phyloP scores from a whole-genome alignment of 1,140 invertebrate genomes.

The Xylocopa sonorina region DNA sequence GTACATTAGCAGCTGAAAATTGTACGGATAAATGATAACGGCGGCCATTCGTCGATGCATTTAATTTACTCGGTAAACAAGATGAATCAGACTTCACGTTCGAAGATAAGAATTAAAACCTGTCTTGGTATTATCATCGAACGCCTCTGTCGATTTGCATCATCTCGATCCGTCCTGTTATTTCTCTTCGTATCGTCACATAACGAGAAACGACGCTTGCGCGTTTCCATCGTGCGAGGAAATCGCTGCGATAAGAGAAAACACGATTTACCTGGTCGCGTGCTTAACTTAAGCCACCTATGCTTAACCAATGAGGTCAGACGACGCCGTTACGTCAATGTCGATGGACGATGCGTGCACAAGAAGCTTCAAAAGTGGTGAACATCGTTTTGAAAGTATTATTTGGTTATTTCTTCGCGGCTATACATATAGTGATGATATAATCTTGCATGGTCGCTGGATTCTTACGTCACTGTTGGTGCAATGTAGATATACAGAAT shows the following conservation, averaged over 20 bases:
- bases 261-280: constrained; percentile 10
- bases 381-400: background rate
- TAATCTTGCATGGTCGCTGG: background rate
- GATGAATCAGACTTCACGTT: background rate
- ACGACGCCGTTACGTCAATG: constrained; percentile 1
- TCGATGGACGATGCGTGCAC: background rate
- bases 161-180: constrained; percentile 17
- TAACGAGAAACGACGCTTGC: background rate
- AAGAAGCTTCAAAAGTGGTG: background rate
- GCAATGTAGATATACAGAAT: background rate
- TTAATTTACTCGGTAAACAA: background rate
- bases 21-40: background rate
- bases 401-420: background rate
- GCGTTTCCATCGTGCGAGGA: background rate
- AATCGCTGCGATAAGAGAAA: background rate
- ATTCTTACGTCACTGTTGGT: background rate
- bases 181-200: constrained; percentile 4
- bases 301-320: constrained; percentile 16
- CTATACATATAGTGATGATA: background rate
- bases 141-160: constrained; percentile 16
- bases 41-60: no score
- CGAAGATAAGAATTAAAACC: background rate
- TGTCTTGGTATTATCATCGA: no score
- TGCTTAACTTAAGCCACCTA: constrained; percentile 32
- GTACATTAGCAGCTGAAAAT: background rate